Evolutionary conservation across 1,140 invertebrate genomes (phyloP), one percentile per base, ranked within the genome.

Genomic region (Branchinecta lindahli): DNA sequence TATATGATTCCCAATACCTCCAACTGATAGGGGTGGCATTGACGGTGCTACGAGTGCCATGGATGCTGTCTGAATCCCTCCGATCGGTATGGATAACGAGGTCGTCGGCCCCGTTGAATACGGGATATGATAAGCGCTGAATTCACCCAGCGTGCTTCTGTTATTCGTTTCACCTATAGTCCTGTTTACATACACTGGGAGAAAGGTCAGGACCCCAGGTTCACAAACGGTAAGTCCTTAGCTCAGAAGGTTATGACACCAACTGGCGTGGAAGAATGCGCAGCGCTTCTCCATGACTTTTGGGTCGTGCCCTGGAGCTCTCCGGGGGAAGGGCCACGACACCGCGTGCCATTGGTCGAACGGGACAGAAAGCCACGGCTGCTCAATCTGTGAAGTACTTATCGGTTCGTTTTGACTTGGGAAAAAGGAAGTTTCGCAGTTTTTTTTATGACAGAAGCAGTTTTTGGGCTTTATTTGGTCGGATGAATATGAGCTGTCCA

Each of bases 191-290:
- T 33, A 33, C 33, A 33, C 33, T 33, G 33, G 33, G 33, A 61
- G 18, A 61, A 20, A 61, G 52, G 52, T 61, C 52, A 61, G 6
- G 52, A 61, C 52, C 52, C 18, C 52, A 20, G 18, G 52, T 61
- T 61, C 52, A 61, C 52, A 61, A 1, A 15, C 18, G 12, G 12
- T 61, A 12, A 15, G 52, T 61, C 52, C 52, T 61, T 61, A 15
- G 18, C 52, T 61, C 52, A 12, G 52, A 61, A 61, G 52, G 52
- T 61, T 61, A 20, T 61, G 52, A 61, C 52, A 61, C 52, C 52
- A 61, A 61, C 52, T 61, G 52, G 12, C 52, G 52, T 15, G 18
- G 52, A 61, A 61, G 52, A 61, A 15, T 61, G 52, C 52, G 52
- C 52, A 61, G 52, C 18, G 52, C 18, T 61, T 61, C 52, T 15